Conservation (phyloP, 1,140 invertebrate genomes). For the Heliconius nattereri region DNA sequence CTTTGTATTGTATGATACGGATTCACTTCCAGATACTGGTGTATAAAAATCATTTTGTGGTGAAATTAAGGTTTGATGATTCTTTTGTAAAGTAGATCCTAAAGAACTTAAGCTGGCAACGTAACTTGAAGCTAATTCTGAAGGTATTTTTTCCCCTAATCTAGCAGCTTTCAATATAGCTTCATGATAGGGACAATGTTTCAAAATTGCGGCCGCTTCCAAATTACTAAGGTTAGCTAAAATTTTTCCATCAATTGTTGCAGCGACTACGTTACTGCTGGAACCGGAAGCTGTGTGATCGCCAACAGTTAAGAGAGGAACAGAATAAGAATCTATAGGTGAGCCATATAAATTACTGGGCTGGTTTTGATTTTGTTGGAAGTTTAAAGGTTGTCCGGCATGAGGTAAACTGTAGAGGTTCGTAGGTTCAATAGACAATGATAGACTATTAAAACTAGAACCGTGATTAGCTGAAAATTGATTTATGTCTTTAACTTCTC, state of each 20-base stretch:
- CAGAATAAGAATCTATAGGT: constrained; percentile 80
- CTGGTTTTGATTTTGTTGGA: constrained; percentile 55
- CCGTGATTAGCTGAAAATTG: constrained; percentile 51
- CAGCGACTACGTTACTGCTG: constrained; percentile 63
- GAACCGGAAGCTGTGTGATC: constrained; percentile 77
- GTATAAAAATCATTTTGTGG: constrained; percentile 55
- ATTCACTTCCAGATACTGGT: constrained; percentile 55
- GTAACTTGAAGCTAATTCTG: constrained; percentile 71
- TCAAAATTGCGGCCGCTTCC: constrained; percentile 77
- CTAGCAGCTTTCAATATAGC: constrained; percentile 76
- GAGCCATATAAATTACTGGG: constrained; percentile 72
- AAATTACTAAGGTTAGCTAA: constrained; percentile 70
- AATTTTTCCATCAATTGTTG: constrained; percentile 72
- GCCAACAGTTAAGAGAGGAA: constrained; percentile 73
- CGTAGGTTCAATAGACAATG: constrained; percentile 74
- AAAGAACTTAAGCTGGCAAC: constrained; percentile 71
- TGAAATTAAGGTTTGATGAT: constrained; percentile 51
- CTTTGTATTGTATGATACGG: constrained; percentile 57
- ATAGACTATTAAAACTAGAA: constrained; percentile 50
- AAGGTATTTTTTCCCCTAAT: constrained; percentile 67
- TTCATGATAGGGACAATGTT: constrained; percentile 80
- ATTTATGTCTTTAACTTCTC: constrained; percentile 76
- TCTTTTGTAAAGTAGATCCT: constrained; percentile 60
- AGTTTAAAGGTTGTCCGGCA: constrained; percentile 62
- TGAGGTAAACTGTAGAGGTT: constrained; percentile 79